These are phyloP conservation scores for Aspidiotus rigidus DNA, from an alignment of 2,888 invertebrate genomes.

Conservation along the genomic window DNA sequence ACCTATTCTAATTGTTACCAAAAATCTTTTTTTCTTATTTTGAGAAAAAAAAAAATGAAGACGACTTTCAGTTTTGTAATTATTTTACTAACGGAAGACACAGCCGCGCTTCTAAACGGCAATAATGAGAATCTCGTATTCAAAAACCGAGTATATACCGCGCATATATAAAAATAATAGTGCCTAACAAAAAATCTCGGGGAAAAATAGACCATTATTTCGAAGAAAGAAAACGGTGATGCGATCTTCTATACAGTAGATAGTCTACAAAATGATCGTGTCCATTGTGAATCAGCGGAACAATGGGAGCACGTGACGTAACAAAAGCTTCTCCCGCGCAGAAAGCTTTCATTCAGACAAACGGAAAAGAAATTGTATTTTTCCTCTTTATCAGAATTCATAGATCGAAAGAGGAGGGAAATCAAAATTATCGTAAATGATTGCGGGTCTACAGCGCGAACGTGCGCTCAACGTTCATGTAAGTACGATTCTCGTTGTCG, in stretches of 20 bases:
- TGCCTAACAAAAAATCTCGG: slow-evolving; percentile 9
- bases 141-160: too few relatives aligned
- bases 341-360: slow-evolving; percentile 28
- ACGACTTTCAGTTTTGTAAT: too few relatives aligned
- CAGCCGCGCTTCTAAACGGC: too few relatives aligned
- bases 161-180: too few relatives aligned
- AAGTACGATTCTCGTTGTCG: neutral
- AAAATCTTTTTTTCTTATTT: too few relatives aligned
- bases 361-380: slow-evolving; percentile 32
- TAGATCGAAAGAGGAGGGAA: slow-evolving; percentile 30
- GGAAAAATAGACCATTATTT: slow-evolving; percentile 26
- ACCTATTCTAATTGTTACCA: too few relatives aligned
- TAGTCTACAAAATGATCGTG: slow-evolving; percentile 26
- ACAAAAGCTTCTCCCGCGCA: slow-evolving; percentile 33
- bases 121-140: too few relatives aligned
- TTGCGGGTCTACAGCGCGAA: slow-evolving; percentile 21
- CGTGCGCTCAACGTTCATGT: slow-evolving; percentile 5
- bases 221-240: slow-evolving; percentile 30
- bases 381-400: slow-evolving; percentile 32
- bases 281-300: slow-evolving; percentile 23
- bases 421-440: slow-evolving; percentile 31
- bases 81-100: too few relatives aligned
- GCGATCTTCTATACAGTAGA: slow-evolving; percentile 21
- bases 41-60: too few relatives aligned
- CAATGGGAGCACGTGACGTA: slow-evolving; percentile 31